Percentiles rank a stretch among this genome's conserved stretches.
phyloP scores from a whole-genome alignment of 2,797 vertebrate species.

The Saxicola maurus region DNA sequence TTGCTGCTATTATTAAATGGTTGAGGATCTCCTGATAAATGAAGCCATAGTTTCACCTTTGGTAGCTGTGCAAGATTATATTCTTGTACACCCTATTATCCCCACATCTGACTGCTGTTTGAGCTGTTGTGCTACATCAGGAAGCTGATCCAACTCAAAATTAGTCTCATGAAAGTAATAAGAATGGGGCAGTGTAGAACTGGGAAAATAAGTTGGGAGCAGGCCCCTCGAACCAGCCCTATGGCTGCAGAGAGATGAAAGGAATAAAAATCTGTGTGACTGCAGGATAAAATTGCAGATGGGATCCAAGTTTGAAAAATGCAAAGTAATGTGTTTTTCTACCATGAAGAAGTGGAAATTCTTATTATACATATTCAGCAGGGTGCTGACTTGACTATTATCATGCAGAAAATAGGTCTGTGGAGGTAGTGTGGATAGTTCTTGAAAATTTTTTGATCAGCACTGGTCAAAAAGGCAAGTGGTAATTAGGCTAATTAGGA shows the following conservation, averaged over 20 bases:
- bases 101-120: background rate
- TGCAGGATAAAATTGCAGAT: conserved; percentile 15
- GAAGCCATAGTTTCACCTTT: background rate
- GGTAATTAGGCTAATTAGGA: background rate
- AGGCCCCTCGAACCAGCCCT: background rate
- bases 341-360: background rate
- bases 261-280: background rate
- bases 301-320: conserved; percentile 23
- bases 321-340: conserved; percentile 24
- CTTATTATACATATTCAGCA: background rate
- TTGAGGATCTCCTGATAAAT: background rate
- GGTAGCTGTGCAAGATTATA: background rate
- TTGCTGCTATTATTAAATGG: background rate
- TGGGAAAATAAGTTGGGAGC: background rate
- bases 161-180: background rate
- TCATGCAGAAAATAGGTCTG: background rate
- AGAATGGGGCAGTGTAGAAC: background rate
- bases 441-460: background rate
- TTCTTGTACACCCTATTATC: background rate
- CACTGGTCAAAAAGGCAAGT: background rate
- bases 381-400: conserved; percentile 22
- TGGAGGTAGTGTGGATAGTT: background rate
- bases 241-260: conserved; percentile 37
- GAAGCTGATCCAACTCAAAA: background rate
- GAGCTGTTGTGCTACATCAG: background rate